Conservation (phyloP, 1,140 invertebrate species). For the Pteromalus puparum region DNA sequence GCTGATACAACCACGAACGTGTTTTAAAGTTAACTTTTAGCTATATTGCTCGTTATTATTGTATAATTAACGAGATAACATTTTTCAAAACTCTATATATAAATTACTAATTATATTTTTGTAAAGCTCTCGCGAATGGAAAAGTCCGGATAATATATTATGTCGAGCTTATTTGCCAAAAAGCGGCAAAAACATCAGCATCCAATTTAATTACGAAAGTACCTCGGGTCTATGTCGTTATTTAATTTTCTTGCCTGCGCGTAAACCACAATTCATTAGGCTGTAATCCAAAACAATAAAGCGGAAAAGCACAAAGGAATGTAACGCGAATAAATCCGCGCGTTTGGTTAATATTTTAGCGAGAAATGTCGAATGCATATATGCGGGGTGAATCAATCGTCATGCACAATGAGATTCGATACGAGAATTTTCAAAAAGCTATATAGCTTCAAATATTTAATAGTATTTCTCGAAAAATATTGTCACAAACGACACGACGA, state of each 20-base stretch:
- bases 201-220: slow-evolving; percentile 7
- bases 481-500: too few species aligned
- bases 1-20: too few species aligned
- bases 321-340: neutral
- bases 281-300: slow-evolving; percentile 22
- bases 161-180: neutral
- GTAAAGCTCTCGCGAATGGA: neutral
- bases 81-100: slow-evolving; percentile 5
- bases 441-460: too few species aligned
- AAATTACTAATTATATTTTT: slow-evolving; percentile 20
- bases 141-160: too few species aligned
- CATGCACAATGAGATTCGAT: too few species aligned
- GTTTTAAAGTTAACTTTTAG: neutral
- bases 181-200: neutral
- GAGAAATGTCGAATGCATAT: too few species aligned
- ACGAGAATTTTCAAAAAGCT: neutral
- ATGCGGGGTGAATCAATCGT: too few species aligned
- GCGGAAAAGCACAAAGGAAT: neutral
- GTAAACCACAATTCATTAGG: slow-evolving; percentile 28
- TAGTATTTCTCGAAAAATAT: too few species aligned
- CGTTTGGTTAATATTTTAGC: neutral
- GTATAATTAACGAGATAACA: neutral
- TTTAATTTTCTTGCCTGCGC: slow-evolving; percentile 5
- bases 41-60: neutral
- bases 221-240: too few species aligned